Evolutionary conservation across 2,888 invertebrate genomes (phyloP).

Genomic region (Diplazon laetatorius): DNA sequence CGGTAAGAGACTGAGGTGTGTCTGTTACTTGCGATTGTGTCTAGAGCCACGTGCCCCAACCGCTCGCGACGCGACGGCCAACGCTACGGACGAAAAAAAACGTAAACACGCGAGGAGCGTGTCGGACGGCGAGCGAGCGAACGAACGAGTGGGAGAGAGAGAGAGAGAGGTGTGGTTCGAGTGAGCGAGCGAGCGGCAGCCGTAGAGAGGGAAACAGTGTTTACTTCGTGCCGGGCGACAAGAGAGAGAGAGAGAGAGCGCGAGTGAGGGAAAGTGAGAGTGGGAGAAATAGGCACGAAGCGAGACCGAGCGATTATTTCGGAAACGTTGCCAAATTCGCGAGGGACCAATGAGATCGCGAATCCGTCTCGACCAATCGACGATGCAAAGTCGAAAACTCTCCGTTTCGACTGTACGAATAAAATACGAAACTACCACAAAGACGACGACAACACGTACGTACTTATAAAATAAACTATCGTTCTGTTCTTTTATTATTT

Average conservation of each 20-base stretch:
- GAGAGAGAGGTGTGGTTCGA: too few species aligned
- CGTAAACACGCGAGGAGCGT: too few species aligned
- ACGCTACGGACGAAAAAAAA: neutral
- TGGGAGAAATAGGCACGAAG: neutral
- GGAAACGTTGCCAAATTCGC: conserved; percentile 50
- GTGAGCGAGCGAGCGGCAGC: too few species aligned
- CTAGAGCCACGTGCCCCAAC: conserved; percentile 18
- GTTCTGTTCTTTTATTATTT: neutral
- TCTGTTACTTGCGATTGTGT: conserved; percentile 3
- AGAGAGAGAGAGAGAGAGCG: conserved; percentile 1
- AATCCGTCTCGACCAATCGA: conserved; percentile 36
- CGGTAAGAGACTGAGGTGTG: conserved; percentile 4
- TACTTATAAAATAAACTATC: conserved; percentile 3
- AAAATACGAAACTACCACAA: conserved; percentile 5
- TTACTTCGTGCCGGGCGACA: too few species aligned
- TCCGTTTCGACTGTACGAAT: too few species aligned
- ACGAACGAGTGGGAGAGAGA: conserved; percentile 8
- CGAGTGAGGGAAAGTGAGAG: too few species aligned
- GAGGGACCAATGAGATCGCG: conserved; percentile 45
- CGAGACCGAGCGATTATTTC: conserved; percentile 51
- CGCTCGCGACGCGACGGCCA: neutral
- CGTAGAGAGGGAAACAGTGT: too few species aligned
- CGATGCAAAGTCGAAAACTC: conserved; percentile 4
- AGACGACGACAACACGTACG: too few species aligned
- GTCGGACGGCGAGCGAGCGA: too few species aligned